Conservation (phyloP, 2,113 vertebrate genomes). For the Oreochromis aureus region DNA sequence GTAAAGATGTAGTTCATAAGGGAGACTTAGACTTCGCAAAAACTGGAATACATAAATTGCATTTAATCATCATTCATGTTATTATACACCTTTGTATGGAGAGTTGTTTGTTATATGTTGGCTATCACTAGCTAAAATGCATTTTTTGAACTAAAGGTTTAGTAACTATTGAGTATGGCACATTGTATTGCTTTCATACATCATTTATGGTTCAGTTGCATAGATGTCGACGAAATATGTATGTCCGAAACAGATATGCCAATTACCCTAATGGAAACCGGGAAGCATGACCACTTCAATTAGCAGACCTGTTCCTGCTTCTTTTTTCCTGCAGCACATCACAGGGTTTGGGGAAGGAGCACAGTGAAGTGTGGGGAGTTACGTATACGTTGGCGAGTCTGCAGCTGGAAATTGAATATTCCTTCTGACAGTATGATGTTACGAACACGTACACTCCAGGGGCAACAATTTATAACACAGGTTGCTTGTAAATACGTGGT, state of each 20-base stretch:
- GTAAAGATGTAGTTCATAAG: neutral
- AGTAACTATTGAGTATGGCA: neutral
- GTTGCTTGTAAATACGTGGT: conserved; percentile 23
- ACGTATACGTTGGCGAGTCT: neutral
- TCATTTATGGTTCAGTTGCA: conserved; percentile 59
- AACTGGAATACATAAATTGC: neutral
- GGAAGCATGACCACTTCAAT: conserved; percentile 63
- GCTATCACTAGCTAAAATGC: neutral
- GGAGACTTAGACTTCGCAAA: neutral
- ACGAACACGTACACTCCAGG: neutral
- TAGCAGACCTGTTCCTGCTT: conserved; percentile 55
- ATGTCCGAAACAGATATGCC: conserved; percentile 66
- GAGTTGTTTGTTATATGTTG: neutral
- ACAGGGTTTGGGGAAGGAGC: conserved; percentile 51
- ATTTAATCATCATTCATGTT: neutral
- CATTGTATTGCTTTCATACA: conserved; percentile 35
- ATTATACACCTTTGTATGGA: neutral
- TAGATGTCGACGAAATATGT: conserved; percentile 53
- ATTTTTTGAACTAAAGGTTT: neutral
- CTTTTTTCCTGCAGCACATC: conserved; percentile 58
- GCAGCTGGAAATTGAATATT: conserved; percentile 36
- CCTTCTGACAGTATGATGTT: conserved; percentile 26
- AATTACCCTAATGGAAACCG: conserved; percentile 68
- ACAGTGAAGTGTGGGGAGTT: conserved; percentile 19
- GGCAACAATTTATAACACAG: conserved; percentile 31